Base-by-base conservation (phyloP, 2,888 invertebrate species). In the Rotaria macrura region DNA sequence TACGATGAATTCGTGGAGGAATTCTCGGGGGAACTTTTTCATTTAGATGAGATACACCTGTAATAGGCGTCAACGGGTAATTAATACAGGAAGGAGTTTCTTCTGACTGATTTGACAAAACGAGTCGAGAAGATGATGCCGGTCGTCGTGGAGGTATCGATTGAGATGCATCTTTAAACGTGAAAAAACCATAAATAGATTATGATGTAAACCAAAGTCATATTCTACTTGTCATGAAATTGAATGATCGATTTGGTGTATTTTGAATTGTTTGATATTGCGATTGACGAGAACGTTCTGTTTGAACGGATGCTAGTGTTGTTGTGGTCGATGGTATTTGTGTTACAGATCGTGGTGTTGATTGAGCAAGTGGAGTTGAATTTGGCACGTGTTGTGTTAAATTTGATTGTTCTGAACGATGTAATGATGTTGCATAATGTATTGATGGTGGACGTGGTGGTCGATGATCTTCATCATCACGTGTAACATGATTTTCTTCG, bases 361-460 rank as follows among this genome's bases (percentile, higher is more conserved):
- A 65, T 65, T 65, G 65, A 65, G 65, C 65, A 65, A 65, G 65
- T 34, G 65, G 65, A 34, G 65, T 65, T 34, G 65, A 65, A 65
- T 29, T 10, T 34, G 65, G 65, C 17, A 65, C 65, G 34, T 65
- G 65, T 17, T 65, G 65, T 34, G 65, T 2, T 65, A 65, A 34
- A 34, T 34, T 65, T 5, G 29, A 14, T 14, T 65, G 65, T 12
- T 65, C 65, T 14, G 65, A 12, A 65, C 34, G 65, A 34, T 65
- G 12, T 65, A 65, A 5, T 34, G 65, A 65, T 65, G 65, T 65
- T 20, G 65, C 29, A 65, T 34, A 65, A 29, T 65, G 65, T 14
- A 65, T 34, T 29, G 65, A 29, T 65, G 65, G 65, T 29, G 65
- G 65, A 34, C 65, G 65, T 34, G 65, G 65, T 17, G 65, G 65